Conservation (phyloP, 2,888 invertebrate genomes). For the Stratiomys singularior region DNA sequence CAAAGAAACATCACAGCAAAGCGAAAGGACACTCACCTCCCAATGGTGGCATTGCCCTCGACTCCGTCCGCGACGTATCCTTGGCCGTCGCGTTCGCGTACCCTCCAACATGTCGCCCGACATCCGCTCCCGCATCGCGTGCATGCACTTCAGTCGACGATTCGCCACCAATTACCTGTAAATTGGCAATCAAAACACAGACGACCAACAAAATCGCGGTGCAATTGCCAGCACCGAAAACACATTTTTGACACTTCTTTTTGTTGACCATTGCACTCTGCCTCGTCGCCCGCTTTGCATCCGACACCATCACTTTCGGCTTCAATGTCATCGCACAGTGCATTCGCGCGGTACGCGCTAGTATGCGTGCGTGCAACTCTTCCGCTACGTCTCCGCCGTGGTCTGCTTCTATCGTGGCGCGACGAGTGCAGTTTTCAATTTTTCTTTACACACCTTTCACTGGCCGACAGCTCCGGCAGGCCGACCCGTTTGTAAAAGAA, state of each 20-base stretch:
- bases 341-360: slow-evolving; percentile 4
- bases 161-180: slow-evolving; percentile 11
- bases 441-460: slow-evolving; percentile 15
- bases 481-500: too few species aligned
- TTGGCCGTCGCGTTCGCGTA: not conserved
- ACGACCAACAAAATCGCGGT: not conserved
- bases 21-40: slow-evolving; percentile 30
- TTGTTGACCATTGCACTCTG: slow-evolving; percentile 22
- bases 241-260: slow-evolving; percentile 37
- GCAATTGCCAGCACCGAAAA: not conserved
- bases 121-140: not conserved
- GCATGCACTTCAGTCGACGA: not conserved
- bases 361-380: slow-evolving; percentile 23
- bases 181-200: slow-evolving; percentile 35
- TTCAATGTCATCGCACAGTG: slow-evolving; percentile 33
- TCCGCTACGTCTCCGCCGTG: not conserved
- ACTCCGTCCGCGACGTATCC: not conserved
- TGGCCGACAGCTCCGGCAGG: not conserved
- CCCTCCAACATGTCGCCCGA: not conserved
- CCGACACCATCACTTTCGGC: not conserved
- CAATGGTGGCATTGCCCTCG: slow-evolving; percentile 21
- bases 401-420: not conserved
- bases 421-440: slow-evolving; percentile 19
- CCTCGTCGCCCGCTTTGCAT: slow-evolving; percentile 1
- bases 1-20: too few species aligned